Base-by-base conservation (phyloP, 2,797 vertebrate species). In the Crenuchus spilurus region DNA sequence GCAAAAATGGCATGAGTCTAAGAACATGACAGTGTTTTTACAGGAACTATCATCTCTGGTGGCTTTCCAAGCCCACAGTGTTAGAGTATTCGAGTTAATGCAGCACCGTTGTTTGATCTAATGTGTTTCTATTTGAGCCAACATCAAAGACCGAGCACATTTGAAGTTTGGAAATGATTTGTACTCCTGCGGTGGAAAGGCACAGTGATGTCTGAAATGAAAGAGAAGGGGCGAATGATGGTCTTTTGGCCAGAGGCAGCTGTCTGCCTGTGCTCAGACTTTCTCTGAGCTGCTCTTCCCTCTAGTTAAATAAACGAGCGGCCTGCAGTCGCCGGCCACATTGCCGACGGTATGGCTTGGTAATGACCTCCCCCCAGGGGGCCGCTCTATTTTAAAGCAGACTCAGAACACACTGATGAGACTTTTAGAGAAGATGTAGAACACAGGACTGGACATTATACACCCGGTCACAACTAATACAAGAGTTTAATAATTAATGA, bases 311-410 rank as follows among this genome's bases (percentile, higher is more conserved):
- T 18, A 39, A 24, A 74, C 62, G 42, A 65, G 37, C 1, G 41
- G 35, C 16, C 70, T 31, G 31, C 28, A 57, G 76, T 62, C 64
- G 58, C 48, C 61, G 48, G 41, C 33, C 64, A 6, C 60, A 57
- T 44, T 14, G 44, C 39, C 35, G 46, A 26, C 14, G 14, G 28
- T 69, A 64, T 48, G 22, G 58, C 35, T 24, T 20, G 11, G 39
- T 78, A 74, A 78, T 64, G 60, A 74, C 60, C 58, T 35, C 42
- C 58, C 67, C 39, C 57, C 55, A 55, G 77, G 63, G 58, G 18
- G 22, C 33, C 8, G 30, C 70, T 64, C 46, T 70, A 48, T 74
- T 78, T 67, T 69, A 39, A 63, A 70, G 60, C 4, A 0, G 22
- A 49, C n/a, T 69, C 39, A 41, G 33, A 62, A 44, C 41, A 64